Evolutionary conservation across 2,888 invertebrate genomes (phyloP).

Genomic region (Cephus nigrinus): DNA sequence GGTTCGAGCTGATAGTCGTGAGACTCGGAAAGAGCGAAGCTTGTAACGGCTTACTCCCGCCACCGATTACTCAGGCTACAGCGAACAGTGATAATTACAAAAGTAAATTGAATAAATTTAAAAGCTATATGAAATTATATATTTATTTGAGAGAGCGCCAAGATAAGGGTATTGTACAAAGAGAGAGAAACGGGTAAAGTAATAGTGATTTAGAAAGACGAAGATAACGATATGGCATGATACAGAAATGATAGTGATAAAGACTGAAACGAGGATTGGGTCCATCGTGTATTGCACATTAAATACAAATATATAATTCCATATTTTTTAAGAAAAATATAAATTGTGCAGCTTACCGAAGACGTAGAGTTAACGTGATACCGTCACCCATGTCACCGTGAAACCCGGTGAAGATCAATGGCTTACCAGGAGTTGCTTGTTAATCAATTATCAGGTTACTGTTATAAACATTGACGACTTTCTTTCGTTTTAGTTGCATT

Average conservation of each 20-base stretch:
- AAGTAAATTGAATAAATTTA: constrained; percentile 1
- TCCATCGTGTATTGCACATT: constrained; percentile 56
- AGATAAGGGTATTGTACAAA: constrained; percentile 16
- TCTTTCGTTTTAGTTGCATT: background rate
- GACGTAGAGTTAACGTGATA: constrained; percentile 51
- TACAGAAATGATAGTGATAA: constrained; percentile 22
- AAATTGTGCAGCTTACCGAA: constrained; percentile 56
- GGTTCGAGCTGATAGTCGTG: background rate
- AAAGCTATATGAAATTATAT: constrained; percentile 3
- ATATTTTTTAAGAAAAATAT: constrained; percentile 27
- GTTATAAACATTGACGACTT: background rate
- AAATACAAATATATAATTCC: constrained; percentile 49
- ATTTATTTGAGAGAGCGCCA: constrained; percentile 10
- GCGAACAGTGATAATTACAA: background rate
- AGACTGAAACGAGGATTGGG: constrained; percentile 23
- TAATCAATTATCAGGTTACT: constrained; percentile 47
- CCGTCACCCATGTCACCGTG: constrained; percentile 59
- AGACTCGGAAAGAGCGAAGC: background rate
- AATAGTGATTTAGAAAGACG: background rate
- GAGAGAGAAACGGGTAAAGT: constrained; percentile 19
- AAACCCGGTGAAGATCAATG: constrained; percentile 34
- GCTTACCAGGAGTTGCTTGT: constrained; percentile 46
- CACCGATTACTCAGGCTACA: constrained; percentile 2
- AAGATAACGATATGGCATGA: background rate
- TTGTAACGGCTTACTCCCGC: background rate